Evolutionary conservation across 1,140 invertebrate genomes (phyloP), one percentile per base, ranked within the genome.

Genomic region (Telenomus remus): DNA sequence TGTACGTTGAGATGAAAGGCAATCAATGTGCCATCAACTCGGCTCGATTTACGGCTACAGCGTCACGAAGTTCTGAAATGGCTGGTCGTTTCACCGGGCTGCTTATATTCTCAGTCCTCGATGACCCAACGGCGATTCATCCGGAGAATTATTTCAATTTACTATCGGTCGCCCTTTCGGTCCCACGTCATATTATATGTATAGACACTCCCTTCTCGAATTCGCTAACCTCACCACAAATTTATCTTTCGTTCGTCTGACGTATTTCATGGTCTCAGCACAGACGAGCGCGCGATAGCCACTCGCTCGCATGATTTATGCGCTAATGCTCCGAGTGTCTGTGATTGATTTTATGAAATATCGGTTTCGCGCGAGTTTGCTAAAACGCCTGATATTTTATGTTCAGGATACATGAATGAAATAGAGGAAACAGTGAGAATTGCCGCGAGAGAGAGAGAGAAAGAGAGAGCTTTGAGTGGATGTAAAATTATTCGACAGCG

Each of bases 21-120:
- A 86, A 86, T 86, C 85, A 86, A 86, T 86, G 84, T 81, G 80
- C 85, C 83, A 86, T 86, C 84, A 86, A 86, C 82, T 85, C 79
- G 80, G 79, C 79, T 86, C 85, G 83, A 86, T 86, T 86, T 86
- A 86, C 84, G 84, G 80, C 83, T 84, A 83, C 83, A 76, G 79
- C 83, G 82, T 85, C 82, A 82, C 82, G 83, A 81, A 70, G 66
- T 73, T 79, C 74, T 74, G 61, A 19, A 70, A 46, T 81, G 77
- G 74, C 60, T 65, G 64, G 59, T 75, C 65, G 63, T 77, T 66
- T 76, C 66, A 75, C 73, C 60, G 54, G 74, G 33, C 72, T 79
- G 76, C 79, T 68, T 78, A 71, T 81, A 75, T 75, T 71, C 70
- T 68, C 63, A 43, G 46, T 60, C 55, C 35, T 60, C 70, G 43